Conservation (phyloP, 2,888 invertebrate genomes). For the Acholoe squamosa region DNA sequence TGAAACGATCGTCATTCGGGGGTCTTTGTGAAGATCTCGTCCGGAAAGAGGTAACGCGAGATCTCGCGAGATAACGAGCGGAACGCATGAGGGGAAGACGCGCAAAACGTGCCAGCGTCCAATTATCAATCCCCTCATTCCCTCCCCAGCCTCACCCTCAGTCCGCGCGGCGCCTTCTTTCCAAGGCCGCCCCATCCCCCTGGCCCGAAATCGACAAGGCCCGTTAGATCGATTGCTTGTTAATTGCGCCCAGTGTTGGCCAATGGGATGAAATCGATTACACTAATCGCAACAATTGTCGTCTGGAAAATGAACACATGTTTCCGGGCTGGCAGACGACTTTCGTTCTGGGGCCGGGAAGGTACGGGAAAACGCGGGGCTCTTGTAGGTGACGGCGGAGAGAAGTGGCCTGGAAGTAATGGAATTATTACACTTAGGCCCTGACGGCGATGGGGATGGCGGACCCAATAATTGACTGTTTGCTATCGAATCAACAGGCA, state of each 20-base stretch:
- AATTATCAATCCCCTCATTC: no score
- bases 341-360: neutral
- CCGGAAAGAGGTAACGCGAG: conserved; percentile 30
- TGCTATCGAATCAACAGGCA: neutral
- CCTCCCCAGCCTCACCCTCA: neutral
- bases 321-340: neutral
- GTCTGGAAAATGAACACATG: conserved; percentile 31
- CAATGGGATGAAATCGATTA: conserved; percentile 34
- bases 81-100: conserved; percentile 26
- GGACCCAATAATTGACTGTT: neutral
- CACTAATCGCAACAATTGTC: conserved; percentile 50
- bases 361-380: neutral
- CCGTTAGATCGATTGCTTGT: conserved; percentile 21
- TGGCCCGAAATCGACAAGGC: neutral
- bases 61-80: conserved; percentile 31
- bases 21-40: conserved; percentile 24
- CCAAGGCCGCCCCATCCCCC: neutral
- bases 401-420: neutral
- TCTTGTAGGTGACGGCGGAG: neutral
- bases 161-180: no score
- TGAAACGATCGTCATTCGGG: neutral
- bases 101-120: conserved; percentile 31
- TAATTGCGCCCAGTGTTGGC: conserved; percentile 36
- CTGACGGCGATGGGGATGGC: neutral
- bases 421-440: neutral